Evolutionary conservation across 2,888 invertebrate species (phyloP), one percentile per base, ranked within the genome.

Genomic region (Heliconius hortense): DNA sequence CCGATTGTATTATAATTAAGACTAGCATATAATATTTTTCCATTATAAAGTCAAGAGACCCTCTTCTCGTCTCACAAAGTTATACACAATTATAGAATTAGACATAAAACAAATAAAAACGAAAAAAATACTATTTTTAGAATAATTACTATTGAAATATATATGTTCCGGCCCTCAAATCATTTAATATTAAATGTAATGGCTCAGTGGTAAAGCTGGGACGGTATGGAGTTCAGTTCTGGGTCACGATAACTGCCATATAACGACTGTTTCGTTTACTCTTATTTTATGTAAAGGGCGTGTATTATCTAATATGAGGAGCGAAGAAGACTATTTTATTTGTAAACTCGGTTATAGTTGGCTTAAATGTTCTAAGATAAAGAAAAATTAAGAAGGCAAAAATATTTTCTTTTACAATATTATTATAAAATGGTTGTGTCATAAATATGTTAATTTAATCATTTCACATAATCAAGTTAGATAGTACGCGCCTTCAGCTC

Each of bases 231-330:
- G 64, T 67, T 78, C 74, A 67, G 77, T 72, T 69, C 72, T 72
- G 69, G 70, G 78, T 72, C 73, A 73, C 75, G 68, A 63, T 78
- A 82, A 87, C 90, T 89, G 90, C 88, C 90, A 88, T 86, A 85
- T 82, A 83, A 82, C 79, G 87, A 87, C 85, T 88, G 87, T 84
- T 82, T 84, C 79, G 79, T 82, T 81, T 82, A 79, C 76, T 79
- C 76, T 80, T 81, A 82, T 80, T 78, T 77, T 79, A 72, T 79
- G 70, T 60, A 71, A 31, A 43, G 63, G 39, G 77, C 60, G 78
- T 62, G 72, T 67, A 31, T 31, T 79, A 48, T 75, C 71, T 56
- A 63, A 69, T 53, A 39, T 71, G 70, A 63, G n/a, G 8, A n/a
- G 56, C 18, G 48, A 21, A 56, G 21, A n/a, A 56, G 3, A n/a